Evolutionary conservation across 1,140 invertebrate species (phyloP).

Genomic region (Hycleus cichorii): DNA sequence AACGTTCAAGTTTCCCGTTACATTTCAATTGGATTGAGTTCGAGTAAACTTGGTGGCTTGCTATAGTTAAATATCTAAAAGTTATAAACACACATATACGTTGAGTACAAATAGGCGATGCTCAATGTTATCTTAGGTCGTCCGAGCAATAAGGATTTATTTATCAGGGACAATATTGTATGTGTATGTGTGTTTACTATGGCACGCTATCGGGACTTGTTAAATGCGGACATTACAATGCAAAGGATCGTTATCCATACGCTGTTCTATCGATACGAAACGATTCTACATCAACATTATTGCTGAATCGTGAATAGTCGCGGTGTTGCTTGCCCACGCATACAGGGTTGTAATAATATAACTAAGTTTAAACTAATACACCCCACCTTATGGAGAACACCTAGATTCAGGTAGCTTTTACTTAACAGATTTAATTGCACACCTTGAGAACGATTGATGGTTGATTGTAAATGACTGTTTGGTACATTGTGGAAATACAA

Average conservation of each 20-base stretch:
- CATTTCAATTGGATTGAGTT: too few relatives aligned
- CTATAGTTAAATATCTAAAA: too few relatives aligned
- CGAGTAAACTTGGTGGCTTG: too few relatives aligned
- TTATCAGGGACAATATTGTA: slow-evolving; percentile 22
- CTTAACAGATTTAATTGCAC: too few relatives aligned
- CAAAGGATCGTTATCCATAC: slow-evolving; percentile 37
- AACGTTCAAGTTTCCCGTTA: too few relatives aligned
- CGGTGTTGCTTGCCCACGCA: slow-evolving; percentile 28
- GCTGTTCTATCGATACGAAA: slow-evolving; percentile 32
- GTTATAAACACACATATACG: too few relatives aligned
- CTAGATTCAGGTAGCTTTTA: too few relatives aligned
- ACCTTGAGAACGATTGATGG: too few relatives aligned
- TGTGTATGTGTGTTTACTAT: slow-evolving; percentile 17
- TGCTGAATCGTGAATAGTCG: slow-evolving; percentile 39
- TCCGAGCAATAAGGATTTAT: slow-evolving; percentile 35
- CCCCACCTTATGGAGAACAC: too few relatives aligned
- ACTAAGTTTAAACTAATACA: too few relatives aligned
- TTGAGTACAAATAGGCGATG: slow-evolving; percentile 28
- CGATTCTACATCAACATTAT: slow-evolving; percentile 39
- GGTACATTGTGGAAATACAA: too few relatives aligned
- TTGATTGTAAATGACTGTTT: too few relatives aligned
- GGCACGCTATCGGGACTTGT: slow-evolving; percentile 37
- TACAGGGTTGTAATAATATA: slow-evolving; percentile 10
- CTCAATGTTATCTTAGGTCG: slow-evolving; percentile 27
- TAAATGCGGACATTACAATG: slow-evolving; percentile 41